These are phyloP conservation scores for Pyrrhia umbra DNA, from an alignment of 2,888 invertebrate species.

Conservation along the genomic window DNA sequence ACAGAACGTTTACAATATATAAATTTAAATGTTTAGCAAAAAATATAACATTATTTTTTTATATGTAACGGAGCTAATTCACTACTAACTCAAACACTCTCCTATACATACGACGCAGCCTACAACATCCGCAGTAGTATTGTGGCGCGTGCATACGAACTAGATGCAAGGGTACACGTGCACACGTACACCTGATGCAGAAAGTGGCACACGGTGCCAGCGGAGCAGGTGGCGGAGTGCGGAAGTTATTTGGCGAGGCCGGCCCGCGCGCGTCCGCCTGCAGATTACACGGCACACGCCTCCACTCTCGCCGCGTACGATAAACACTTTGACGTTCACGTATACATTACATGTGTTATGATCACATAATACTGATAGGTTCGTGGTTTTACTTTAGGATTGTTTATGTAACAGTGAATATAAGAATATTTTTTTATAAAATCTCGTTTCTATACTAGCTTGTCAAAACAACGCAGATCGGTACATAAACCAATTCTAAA, in stretches of 20 bases:
- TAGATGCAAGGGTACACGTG: slow-evolving; percentile 21
- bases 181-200: slow-evolving; percentile 52
- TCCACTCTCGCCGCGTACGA: slow-evolving; percentile 39
- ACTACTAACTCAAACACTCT: background rate
- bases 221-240: slow-evolving; percentile 60
- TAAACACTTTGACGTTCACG: slow-evolving; percentile 50
- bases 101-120: background rate
- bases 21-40: background rate
- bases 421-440: no score
- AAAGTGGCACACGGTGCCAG: slow-evolving; percentile 66
- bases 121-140: background rate
- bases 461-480: no score
- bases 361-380: no score
- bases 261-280: slow-evolving; percentile 68
- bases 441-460: no score
- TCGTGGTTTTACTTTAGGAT: no score
- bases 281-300: slow-evolving; percentile 72
- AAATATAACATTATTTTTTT: background rate
- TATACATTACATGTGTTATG: slow-evolving; percentile 21
- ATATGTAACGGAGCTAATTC: background rate
- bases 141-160: slow-evolving; percentile 23
- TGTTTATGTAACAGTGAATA: no score
- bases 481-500: no score
- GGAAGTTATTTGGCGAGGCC: slow-evolving; percentile 83
- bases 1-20: no score